A percentile compares a stretch with the other conserved stretches of the same genome.
Conservation (phyloP, 2,888 invertebrate genomes). For the Eutolmus rufibarbis region DNA sequence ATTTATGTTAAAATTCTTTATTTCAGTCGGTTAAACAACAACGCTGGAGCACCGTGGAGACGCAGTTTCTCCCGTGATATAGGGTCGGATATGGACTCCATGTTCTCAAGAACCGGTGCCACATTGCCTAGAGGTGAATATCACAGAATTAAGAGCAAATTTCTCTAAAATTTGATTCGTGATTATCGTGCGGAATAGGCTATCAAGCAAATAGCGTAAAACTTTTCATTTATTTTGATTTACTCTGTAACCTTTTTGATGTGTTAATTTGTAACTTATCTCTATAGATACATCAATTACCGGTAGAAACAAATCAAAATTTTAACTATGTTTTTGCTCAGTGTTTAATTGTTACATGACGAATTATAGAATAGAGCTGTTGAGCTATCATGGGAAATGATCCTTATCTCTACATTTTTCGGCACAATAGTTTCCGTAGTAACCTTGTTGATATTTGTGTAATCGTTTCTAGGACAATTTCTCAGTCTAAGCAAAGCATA, state of each 20-base stretch:
- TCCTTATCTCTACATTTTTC: neutral
- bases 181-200: conserved; percentile 22
- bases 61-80: conserved; percentile 73
- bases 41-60: conserved; percentile 65
- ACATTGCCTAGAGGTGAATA: conserved; percentile 76
- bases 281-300: conserved; percentile 46
- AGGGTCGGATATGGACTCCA: conserved; percentile 76
- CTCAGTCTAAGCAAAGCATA: conserved; percentile 7
- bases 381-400: neutral
- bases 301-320: conserved; percentile 21
- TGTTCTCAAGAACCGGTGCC: conserved; percentile 69
- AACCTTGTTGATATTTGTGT: conserved; percentile 1
- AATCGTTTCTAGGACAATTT: neutral
- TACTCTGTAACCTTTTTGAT: conserved; percentile 27
- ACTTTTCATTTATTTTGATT: conserved; percentile 24
- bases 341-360: conserved; percentile 31
- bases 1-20: neutral
- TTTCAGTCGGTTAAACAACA: conserved; percentile 59
- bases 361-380: conserved; percentile 8
- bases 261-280: conserved; percentile 40
- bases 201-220: conserved; percentile 34
- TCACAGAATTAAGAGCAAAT: conserved; percentile 63
- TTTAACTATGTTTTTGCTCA: conserved; percentile 1
- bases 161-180: conserved; percentile 52
- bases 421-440: neutral